phyloP scores from a whole-genome alignment of 2,888 invertebrate species.

The Athripsodes cinereus region DNA sequence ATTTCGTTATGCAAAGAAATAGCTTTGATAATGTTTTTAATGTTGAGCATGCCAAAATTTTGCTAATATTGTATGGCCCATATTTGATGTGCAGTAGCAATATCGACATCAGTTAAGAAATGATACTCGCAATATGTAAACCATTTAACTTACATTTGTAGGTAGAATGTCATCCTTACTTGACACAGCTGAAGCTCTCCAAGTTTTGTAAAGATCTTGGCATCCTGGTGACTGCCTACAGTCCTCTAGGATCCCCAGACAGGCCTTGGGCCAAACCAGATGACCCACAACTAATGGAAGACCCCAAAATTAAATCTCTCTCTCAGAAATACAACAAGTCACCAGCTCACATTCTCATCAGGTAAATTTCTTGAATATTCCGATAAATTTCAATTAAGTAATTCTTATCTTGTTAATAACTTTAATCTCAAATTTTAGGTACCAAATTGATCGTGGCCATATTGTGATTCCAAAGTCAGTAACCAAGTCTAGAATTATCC shows the following conservation, averaged over 20 bases:
- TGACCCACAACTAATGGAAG: conserved; percentile 66
- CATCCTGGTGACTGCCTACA: conserved; percentile 73
- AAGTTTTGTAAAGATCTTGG: conserved; percentile 61
- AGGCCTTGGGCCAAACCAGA: conserved; percentile 73
- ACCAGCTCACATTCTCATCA: conserved; percentile 63
- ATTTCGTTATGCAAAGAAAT: too few relatives aligned
- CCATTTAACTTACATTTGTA: too few relatives aligned
- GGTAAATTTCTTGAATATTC: conserved; percentile 35
- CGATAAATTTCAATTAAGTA: conserved; percentile 6
- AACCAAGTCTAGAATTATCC: conserved; percentile 60
- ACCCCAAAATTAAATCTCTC: conserved; percentile 58
- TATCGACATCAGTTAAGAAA: too few relatives aligned
- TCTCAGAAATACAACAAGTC: conserved; percentile 58
- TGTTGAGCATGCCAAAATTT: too few relatives aligned
- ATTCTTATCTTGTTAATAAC: not conserved
- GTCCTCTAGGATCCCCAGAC: conserved; percentile 78
- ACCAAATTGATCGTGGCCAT: conserved; percentile 59
- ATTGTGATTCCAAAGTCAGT: conserved; percentile 82
- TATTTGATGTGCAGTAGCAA: too few relatives aligned
- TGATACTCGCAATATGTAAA: too few relatives aligned
- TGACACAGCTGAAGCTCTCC: conserved; percentile 63
- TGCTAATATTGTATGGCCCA: too few relatives aligned
- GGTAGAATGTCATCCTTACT: conserved; percentile 78
- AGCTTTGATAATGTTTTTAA: too few relatives aligned
- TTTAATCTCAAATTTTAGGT: conserved; percentile 28